phyloP scores from a whole-genome alignment of 2,113 vertebrate species.

The Calyptomena viridis region DNA sequence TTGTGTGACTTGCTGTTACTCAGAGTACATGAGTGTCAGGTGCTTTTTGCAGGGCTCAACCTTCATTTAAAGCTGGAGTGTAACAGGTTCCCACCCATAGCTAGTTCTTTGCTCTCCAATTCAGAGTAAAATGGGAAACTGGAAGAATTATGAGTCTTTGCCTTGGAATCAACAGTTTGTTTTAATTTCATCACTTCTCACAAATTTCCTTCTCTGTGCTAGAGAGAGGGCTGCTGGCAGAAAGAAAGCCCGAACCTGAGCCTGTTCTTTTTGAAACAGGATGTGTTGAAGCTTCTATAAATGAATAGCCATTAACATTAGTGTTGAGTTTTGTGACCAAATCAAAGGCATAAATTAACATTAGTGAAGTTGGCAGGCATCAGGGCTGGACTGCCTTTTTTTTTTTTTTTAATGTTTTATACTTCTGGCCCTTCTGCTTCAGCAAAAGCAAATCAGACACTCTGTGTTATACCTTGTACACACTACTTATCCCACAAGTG shows the following conservation, averaged over 20 bases:
- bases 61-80: background rate
- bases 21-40: background rate
- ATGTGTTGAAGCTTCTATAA: background rate
- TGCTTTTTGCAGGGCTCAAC: background rate
- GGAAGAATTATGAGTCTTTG: background rate
- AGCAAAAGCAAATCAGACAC: background rate
- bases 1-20: background rate
- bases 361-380: conserved; percentile 14
- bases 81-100: background rate
- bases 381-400: background rate
- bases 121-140: background rate
- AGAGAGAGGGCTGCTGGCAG: background rate
- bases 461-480: background rate
- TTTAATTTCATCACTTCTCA: background rate
- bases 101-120: background rate
- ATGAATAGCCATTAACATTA: conserved; percentile 28
- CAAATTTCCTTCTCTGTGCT: background rate
- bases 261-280: background rate
- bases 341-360: conserved; percentile 50
- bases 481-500: background rate
- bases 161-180: background rate
- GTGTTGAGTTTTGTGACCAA: conserved; percentile 31
- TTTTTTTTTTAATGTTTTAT: background rate
- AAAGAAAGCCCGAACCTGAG: background rate
- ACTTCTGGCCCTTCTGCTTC: background rate